A percentile compares a stretch with the other conserved stretches of the same genome.
Conservation (phyloP, 1,140 invertebrate genomes). For the Ruditapes philippinarum region DNA sequence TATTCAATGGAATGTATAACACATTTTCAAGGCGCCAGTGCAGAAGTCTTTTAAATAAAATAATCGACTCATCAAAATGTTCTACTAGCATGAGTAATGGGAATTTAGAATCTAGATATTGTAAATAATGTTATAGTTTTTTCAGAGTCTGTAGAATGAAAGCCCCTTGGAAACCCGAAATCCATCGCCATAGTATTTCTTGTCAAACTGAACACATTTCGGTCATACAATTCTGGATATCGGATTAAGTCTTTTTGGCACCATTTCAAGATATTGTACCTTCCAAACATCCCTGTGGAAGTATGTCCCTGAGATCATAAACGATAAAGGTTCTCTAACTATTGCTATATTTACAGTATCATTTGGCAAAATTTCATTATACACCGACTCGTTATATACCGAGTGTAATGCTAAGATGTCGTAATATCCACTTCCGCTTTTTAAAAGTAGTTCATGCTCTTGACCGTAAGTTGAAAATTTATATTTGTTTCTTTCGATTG, state of each 20-base stretch:
- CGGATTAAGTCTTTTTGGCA: conserved; percentile 48
- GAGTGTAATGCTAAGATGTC: conserved; percentile 65
- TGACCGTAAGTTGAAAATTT: conserved; percentile 49
- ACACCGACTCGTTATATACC: conserved; percentile 43
- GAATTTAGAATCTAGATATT: conserved; percentile 79
- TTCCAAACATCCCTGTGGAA: conserved; percentile 68
- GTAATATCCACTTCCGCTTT: conserved; percentile 37
- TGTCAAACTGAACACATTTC: conserved; percentile 56
- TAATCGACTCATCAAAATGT: conserved; percentile 87
- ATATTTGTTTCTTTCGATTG: neutral
- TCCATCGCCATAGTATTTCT: conserved; percentile 68
- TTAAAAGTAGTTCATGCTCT: neutral
- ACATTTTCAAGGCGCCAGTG: conserved; percentile 87
- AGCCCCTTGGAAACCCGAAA: conserved; percentile 63
- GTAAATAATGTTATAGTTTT: conserved; percentile 52
- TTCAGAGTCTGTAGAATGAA: conserved; percentile 24
- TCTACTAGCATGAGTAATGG: conserved; percentile 88
- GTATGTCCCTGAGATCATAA: conserved; percentile 66
- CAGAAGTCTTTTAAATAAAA: conserved; percentile 86
- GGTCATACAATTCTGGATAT: conserved; percentile 66
- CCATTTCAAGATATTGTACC: conserved; percentile 7
- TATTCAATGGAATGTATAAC: conserved; percentile 70
- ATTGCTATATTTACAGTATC: conserved; percentile 61
- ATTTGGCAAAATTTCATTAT: conserved; percentile 39
- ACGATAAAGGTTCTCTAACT: conserved; percentile 58